A percentile compares a stretch with the other conserved stretches of the same genome.
Evolutionary conservation across 2,113 vertebrate species (phyloP).

Genomic region (Tamias sibiricus): DNA sequence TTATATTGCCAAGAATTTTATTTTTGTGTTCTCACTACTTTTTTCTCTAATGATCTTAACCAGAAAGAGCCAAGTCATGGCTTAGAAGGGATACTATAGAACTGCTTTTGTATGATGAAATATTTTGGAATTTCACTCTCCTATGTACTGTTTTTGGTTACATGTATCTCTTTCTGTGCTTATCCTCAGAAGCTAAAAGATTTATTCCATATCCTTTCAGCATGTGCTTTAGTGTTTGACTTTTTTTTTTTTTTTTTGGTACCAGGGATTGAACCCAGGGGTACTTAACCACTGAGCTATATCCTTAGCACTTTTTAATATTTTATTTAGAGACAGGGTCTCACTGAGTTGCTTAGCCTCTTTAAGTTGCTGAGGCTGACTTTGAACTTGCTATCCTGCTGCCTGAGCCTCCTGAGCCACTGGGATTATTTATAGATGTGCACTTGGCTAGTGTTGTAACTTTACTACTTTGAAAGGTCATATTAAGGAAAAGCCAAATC

Average conservation of each 20-base stretch:
- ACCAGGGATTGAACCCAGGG: no score
- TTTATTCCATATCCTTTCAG: not conserved
- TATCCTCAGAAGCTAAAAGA: not conserved
- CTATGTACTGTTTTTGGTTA: not conserved
- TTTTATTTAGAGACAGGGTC: no score
- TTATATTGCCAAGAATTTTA: conserved; percentile 66
- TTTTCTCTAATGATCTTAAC: not conserved
- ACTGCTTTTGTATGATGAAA: not conserved
- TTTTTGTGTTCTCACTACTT: not conserved
- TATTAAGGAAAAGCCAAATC: not conserved
- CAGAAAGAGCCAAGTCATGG: conserved; percentile 14
- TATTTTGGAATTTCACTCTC: not conserved
- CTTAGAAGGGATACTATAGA: not conserved
- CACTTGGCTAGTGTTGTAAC: not conserved
- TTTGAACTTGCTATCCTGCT: no score
- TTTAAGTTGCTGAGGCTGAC: no score
- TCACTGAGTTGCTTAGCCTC: no score
- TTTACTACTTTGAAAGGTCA: not conserved
- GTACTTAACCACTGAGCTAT: no score
- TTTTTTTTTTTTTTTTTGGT: no score
- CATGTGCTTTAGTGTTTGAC: not conserved
- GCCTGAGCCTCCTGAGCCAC: no score
- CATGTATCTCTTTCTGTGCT: not conserved
- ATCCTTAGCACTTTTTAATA: no score
- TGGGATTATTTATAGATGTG: no score